These are phyloP conservation scores for Cetonia aurata DNA, from an alignment of 2,888 invertebrate genomes.

Conservation along the genomic window DNA sequence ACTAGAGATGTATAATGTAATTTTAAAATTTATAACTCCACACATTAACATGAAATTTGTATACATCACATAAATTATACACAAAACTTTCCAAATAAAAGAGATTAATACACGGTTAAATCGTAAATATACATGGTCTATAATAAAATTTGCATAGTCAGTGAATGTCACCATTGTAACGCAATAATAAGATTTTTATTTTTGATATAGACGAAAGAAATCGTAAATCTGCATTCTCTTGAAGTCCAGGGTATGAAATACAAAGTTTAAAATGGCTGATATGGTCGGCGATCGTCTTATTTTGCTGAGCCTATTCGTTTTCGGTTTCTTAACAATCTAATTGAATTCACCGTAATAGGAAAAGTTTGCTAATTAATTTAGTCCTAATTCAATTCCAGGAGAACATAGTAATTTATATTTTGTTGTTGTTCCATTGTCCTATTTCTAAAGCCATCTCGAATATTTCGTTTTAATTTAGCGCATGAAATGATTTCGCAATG, in stretches of 20 bases:
- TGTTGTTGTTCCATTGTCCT: constrained; percentile 33
- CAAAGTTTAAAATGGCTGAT: too few species aligned
- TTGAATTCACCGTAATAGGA: constrained; percentile 46
- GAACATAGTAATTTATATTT: constrained; percentile 44
- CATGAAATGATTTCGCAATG: constrained; percentile 41
- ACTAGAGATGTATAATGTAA: constrained; percentile 22
- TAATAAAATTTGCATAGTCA: constrained; percentile 22
- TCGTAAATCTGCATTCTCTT: too few species aligned
- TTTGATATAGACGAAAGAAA: too few species aligned
- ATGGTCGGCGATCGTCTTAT: background rate
- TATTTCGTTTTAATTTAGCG: constrained; percentile 42
- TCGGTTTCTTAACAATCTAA: constrained; percentile 41
- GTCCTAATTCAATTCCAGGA: constrained; percentile 44
- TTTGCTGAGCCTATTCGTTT: constrained; percentile 27
- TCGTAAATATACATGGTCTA: constrained; percentile 34
- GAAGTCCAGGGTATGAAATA: too few species aligned
- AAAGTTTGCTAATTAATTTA: constrained; percentile 47
- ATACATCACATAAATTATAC: constrained; percentile 31
- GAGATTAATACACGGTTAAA: constrained; percentile 24
- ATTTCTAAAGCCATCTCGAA: constrained; percentile 35
- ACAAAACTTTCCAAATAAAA: constrained; percentile 14
- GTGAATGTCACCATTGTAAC: background rate
- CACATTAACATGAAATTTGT: constrained; percentile 31
- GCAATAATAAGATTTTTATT: too few species aligned
- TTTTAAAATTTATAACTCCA: constrained; percentile 28